Conservation (phyloP, 2,888 invertebrate genomes). For the Notodonta ziczac region DNA sequence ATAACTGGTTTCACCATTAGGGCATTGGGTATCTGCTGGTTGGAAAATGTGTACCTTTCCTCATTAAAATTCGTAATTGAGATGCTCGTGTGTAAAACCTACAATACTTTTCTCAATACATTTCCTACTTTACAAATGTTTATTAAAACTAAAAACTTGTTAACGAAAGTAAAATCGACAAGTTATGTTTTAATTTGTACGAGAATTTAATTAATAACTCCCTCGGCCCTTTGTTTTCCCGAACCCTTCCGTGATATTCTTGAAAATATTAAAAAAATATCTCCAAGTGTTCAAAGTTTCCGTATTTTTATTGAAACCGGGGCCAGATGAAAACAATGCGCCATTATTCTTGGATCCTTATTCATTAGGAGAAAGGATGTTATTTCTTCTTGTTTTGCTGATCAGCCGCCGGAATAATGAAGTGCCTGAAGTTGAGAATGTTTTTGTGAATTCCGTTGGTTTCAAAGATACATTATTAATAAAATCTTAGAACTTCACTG, state of each 20-base stretch:
- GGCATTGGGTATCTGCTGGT: too few species aligned
- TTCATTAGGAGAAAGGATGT: slow-evolving; percentile 51
- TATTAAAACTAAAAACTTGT: neutral
- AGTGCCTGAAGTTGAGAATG: neutral
- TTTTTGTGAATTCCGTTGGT: slow-evolving; percentile 5
- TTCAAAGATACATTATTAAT: slow-evolving; percentile 2
- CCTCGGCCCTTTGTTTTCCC: slow-evolving; percentile 9
- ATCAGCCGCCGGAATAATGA: slow-evolving; percentile 22
- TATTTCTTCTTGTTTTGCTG: slow-evolving; percentile 37
- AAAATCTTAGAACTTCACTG: neutral
- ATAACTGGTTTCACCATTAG: too few species aligned
- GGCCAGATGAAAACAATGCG: slow-evolving; percentile 48
- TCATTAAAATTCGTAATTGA: too few species aligned
- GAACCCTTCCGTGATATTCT: slow-evolving; percentile 24
- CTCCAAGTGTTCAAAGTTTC: slow-evolving; percentile 14
- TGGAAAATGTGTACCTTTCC: neutral
- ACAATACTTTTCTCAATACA: neutral
- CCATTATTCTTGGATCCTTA: slow-evolving; percentile 53
- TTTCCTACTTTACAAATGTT: neutral
- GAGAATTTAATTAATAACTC: slow-evolving; percentile 30
- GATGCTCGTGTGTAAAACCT: neutral
- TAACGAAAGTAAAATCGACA: slow-evolving; percentile 10
- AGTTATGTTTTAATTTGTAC: neutral
- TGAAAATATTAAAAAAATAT: slow-evolving; percentile 35
- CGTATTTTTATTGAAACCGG: slow-evolving; percentile 29